phyloP scores from a whole-genome alignment of 2,888 invertebrate genomes.

The Ectemnius continuus region DNA sequence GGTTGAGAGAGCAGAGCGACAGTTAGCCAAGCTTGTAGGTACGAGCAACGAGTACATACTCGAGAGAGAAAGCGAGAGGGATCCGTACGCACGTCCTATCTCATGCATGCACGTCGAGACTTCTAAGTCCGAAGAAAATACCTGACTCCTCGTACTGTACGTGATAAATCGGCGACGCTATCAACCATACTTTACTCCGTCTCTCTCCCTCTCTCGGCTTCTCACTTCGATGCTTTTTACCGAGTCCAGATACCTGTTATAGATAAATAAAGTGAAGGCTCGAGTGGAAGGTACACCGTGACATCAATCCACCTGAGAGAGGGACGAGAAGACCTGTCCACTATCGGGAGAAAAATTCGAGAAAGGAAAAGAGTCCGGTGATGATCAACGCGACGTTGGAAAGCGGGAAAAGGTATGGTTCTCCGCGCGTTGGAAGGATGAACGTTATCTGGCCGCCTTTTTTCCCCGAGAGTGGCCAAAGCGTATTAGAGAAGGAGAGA shows the following conservation, averaged over 20 bases:
- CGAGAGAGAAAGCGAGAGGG: too few relatives aligned
- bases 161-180: constrained; percentile 24
- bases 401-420: too few relatives aligned
- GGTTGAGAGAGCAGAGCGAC: neutral
- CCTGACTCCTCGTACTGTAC: neutral
- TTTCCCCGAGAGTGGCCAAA: too few relatives aligned
- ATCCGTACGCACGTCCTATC: neutral
- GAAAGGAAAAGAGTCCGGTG: too few relatives aligned
- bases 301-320: too few relatives aligned
- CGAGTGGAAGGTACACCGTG: too few relatives aligned
- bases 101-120: neutral
- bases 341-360: too few relatives aligned
- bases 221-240: constrained; percentile 8
- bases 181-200: neutral
- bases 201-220: neutral
- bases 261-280: constrained; percentile 24
- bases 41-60: neutral
- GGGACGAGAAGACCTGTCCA: too few relatives aligned
- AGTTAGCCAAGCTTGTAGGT: neutral
- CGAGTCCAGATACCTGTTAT: constrained; percentile 15
- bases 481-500: too few relatives aligned
- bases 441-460: too few relatives aligned
- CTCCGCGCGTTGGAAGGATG: too few relatives aligned
- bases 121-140: constrained; percentile 10
- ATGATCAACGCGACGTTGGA: too few relatives aligned